phyloP scores from a whole-genome alignment of 2,113 vertebrate genomes.

The Paramisgurnus dabryanus region DNA sequence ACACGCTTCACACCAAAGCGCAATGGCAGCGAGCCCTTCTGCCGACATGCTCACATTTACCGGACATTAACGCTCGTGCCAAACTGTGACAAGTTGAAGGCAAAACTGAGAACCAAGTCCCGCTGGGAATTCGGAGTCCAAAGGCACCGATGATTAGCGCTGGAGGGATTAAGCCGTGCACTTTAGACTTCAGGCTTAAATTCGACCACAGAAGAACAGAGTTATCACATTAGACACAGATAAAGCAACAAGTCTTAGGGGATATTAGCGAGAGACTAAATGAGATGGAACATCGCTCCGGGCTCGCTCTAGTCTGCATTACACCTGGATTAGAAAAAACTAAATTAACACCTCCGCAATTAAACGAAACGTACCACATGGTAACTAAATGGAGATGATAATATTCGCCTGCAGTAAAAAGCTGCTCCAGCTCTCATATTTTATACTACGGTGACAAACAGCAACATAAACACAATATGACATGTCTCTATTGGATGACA shows the following conservation, averaged over 20 bases:
- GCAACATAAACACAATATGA: slow-evolving; percentile 12
- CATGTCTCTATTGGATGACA: not conserved
- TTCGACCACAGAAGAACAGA: slow-evolving; percentile 33
- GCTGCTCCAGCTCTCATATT: not conserved
- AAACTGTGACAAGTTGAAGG: slow-evolving; percentile 31
- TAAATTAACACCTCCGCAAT: slow-evolving; percentile 37
- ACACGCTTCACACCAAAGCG: slow-evolving; percentile 34
- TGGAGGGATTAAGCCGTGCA: slow-evolving; percentile 26
- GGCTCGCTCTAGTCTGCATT: slow-evolving; percentile 31
- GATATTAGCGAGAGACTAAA: slow-evolving; percentile 26
- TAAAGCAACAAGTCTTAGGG: slow-evolving; percentile 38
- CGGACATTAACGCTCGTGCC: slow-evolving; percentile 19
- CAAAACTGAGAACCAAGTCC: slow-evolving; percentile 31
- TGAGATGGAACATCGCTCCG: slow-evolving; percentile 22
- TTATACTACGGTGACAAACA: not conserved
- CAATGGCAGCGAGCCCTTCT: not conserved
- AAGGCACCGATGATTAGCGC: not conserved
- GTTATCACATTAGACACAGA: slow-evolving; percentile 48
- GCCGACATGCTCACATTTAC: slow-evolving; percentile 25
- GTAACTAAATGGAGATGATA: slow-evolving; percentile 1
- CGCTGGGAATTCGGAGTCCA: not conserved
- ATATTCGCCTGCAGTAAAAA: slow-evolving; percentile 31
- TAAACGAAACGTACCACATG: slow-evolving; percentile 16
- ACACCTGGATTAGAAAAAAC: slow-evolving; percentile 35
- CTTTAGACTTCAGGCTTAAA: slow-evolving; percentile 35